Conservation (phyloP, 2,797 vertebrate species). For the Psittacula derbiana region DNA sequence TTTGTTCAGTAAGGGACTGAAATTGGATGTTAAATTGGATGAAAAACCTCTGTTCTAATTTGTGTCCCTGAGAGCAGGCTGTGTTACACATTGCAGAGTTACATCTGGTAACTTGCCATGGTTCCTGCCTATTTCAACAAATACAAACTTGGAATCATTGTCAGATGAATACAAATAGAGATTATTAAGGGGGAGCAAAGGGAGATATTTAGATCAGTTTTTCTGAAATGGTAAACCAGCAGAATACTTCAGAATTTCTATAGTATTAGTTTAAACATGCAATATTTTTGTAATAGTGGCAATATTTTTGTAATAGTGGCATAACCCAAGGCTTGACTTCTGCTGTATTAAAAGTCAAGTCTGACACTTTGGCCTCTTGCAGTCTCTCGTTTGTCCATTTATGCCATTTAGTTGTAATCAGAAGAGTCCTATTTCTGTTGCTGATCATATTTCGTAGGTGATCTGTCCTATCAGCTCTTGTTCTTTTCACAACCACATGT, state of each 20-base stretch:
- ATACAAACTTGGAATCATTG: not conserved
- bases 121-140: not conserved
- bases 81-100: not conserved
- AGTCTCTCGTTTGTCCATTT: not conserved
- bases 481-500: not conserved
- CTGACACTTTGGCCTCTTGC: not conserved
- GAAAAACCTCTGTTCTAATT: not conserved
- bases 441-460: not conserved
- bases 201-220: not conserved
- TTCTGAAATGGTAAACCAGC: not conserved
- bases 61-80: not conserved
- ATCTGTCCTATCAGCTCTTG: not conserved
- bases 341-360: not conserved
- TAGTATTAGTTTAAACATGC: not conserved
- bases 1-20: not conserved
- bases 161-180: not conserved
- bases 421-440: not conserved
- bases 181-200: not conserved
- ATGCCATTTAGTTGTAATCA: not conserved
- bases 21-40: not conserved
- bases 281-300: not conserved
- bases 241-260: not conserved
- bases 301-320: not conserved
- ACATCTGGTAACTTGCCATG: not conserved
- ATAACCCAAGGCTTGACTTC: not conserved